Conservation (phyloP, 2,888 invertebrate genomes). For the Glaucopsyche alexis region DNA sequence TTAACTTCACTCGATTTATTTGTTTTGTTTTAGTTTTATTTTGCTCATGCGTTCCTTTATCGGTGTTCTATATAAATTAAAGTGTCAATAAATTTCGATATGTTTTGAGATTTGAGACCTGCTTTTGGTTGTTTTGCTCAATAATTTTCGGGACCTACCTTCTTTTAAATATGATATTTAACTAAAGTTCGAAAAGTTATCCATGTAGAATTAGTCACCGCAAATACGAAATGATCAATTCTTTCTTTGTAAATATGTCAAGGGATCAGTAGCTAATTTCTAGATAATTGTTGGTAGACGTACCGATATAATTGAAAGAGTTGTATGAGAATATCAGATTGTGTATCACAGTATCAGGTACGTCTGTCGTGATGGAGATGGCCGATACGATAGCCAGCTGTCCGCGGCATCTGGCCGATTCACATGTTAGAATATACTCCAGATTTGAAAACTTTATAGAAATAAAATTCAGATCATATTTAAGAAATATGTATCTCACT, state of each 20-base stretch:
- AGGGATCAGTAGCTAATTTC: not conserved
- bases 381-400: too few relatives aligned
- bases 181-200: too few relatives aligned
- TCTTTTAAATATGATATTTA: too few relatives aligned
- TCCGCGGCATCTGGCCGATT: not conserved
- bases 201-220: too few relatives aligned
- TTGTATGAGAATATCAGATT: constrained; percentile 7
- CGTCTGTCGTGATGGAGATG: not conserved
- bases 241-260: too few relatives aligned
- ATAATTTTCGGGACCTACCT: too few relatives aligned
- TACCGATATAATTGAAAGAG: not conserved
- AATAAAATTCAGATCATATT: constrained; percentile 9
- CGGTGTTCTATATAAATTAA: constrained; percentile 4
- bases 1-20: constrained; percentile 11
- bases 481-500: not conserved
- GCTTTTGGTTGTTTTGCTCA: too few relatives aligned
- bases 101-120: not conserved
- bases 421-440: not conserved
- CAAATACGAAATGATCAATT: not conserved
- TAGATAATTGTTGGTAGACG: not conserved
- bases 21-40: not conserved
- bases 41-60: not conserved
- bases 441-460: not conserved
- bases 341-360: constrained; percentile 12
- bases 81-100: not conserved